Conservation (phyloP, 1,140 invertebrate species). For the Drosophila takahashii region DNA sequence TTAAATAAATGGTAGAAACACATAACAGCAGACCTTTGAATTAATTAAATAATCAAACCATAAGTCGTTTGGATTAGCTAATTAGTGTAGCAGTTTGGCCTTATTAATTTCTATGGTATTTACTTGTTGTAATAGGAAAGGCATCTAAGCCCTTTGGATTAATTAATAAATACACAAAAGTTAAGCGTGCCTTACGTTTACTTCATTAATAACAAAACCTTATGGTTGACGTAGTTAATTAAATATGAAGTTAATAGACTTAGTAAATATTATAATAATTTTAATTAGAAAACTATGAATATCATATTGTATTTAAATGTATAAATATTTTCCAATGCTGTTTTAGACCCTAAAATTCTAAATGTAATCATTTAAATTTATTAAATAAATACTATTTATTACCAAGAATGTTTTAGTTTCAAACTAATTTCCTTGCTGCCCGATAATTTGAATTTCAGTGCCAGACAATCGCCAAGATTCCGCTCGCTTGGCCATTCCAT, state of each 20-base stretch:
- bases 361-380: no score
- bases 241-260: background rate
- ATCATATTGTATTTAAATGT: no score
- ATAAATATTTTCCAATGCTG: no score
- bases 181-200: background rate
- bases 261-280: background rate
- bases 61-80: background rate
- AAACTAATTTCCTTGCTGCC: no score
- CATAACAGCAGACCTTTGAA: background rate
- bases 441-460: background rate
- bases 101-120: constrained; percentile 3
- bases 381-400: no score
- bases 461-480: constrained; percentile 14
- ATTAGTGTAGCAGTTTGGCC: background rate
- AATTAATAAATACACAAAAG: background rate
- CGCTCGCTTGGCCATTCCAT: constrained; percentile 15
- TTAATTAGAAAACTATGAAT: no score
- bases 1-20: background rate
- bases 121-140: background rate
- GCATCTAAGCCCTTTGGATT: background rate
- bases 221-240: background rate
- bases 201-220: background rate
- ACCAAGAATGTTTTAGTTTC: no score
- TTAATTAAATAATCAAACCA: background rate
- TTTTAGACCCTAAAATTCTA: no score